Evolutionary conservation across 2,113 vertebrate genomes (phyloP).

Genomic region (Phalacrocorax carbo): DNA sequence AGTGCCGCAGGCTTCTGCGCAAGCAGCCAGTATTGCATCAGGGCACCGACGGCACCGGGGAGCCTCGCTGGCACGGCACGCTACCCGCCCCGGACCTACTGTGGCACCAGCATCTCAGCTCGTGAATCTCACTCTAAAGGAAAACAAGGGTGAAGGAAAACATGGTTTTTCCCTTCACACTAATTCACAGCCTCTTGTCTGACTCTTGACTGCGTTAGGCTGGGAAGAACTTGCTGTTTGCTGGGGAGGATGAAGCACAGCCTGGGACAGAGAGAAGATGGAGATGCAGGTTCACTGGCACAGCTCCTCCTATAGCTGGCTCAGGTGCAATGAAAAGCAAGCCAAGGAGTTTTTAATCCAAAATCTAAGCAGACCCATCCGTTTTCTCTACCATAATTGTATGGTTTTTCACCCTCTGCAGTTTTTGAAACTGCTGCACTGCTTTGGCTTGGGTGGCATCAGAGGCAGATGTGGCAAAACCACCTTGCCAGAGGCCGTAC

Average conservation of each 20-base stretch:
- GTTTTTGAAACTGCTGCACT: not conserved
- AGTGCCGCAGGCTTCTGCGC: not conserved
- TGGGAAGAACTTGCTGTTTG: not conserved
- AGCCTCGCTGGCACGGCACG: accelerated
- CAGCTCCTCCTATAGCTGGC: not conserved
- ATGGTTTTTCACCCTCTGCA: not conserved
- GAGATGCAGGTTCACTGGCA: not conserved
- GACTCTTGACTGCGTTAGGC: not conserved
- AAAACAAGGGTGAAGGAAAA: not conserved
- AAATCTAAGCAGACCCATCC: not conserved
- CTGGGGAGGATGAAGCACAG: not conserved
- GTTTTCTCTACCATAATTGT: not conserved
- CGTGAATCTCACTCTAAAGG: not conserved
- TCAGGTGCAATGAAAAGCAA: not conserved
- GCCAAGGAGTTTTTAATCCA: not conserved
- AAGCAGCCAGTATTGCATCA: accelerated
- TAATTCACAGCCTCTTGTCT: not conserved
- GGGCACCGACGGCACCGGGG: accelerated
- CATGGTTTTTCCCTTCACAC: not conserved
- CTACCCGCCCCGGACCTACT: accelerated
- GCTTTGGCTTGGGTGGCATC: not conserved
- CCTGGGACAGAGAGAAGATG: not conserved
- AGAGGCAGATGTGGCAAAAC: not conserved
- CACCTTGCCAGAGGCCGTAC: not conserved
- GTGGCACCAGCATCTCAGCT: accelerated